phyloP scores from a whole-genome alignment of 2,888 invertebrate genomes.

The Agrilus biguttatus region DNA sequence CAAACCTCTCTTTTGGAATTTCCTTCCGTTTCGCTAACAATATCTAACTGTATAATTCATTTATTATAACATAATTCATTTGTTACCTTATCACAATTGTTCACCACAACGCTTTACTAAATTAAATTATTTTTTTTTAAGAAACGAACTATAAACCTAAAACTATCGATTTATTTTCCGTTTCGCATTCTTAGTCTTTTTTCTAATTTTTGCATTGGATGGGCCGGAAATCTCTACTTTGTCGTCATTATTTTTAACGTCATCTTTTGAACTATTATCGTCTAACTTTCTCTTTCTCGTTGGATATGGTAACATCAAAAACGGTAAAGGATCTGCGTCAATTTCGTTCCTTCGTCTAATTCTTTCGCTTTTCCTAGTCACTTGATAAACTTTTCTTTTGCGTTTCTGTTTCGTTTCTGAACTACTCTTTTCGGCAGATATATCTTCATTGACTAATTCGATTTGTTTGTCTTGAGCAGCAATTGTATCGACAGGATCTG shows the following conservation, averaged over 20 bases:
- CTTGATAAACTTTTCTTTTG: slow-evolving; percentile 17
- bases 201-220: slow-evolving; percentile 21
- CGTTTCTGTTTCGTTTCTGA: slow-evolving; percentile 8
- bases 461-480: slow-evolving; percentile 9
- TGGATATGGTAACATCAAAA: slow-evolving; percentile 14
- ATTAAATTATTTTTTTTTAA: no score
- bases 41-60: no score
- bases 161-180: not conserved
- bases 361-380: slow-evolving; percentile 26
- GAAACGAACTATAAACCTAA: no score
- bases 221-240: slow-evolving; percentile 11
- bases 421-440: not conserved
- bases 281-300: slow-evolving; percentile 18
- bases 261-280: slow-evolving; percentile 5
- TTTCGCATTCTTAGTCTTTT: slow-evolving; percentile 13
- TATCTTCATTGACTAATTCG: slow-evolving; percentile 2
- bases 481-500: slow-evolving; percentile 16
- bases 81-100: no score
- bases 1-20: no score
- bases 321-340: slow-evolving; percentile 18
- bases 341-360: slow-evolving; percentile 24
- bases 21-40: no score
- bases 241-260: slow-evolving; percentile 7
- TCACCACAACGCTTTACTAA: no score
- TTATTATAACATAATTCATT: no score